phyloP scores from a whole-genome alignment of 2,113 vertebrate species.

The Platysteira castanea region DNA sequence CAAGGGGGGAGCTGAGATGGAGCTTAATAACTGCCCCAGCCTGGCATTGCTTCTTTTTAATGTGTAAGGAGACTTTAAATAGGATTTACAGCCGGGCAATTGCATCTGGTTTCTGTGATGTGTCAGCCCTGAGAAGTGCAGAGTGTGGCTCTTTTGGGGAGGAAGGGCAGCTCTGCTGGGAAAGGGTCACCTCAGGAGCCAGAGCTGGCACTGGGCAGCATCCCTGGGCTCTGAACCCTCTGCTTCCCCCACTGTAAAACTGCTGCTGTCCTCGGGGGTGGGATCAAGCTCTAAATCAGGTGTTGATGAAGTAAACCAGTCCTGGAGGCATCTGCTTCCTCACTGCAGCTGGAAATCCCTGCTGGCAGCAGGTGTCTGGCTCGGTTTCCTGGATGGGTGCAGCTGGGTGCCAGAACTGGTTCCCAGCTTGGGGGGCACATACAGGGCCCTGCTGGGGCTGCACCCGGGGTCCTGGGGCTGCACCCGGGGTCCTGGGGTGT shows the following conservation, averaged over 20 bases:
- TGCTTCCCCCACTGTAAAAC: neutral
- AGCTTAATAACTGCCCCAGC: neutral
- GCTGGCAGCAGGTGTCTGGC: neutral
- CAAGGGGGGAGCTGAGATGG: neutral
- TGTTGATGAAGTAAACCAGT: neutral
- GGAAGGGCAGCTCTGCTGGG: neutral
- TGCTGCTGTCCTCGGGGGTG: rapidly evolving
- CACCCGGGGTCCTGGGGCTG: neutral
- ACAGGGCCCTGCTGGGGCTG: neutral
- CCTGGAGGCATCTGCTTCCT: neutral
- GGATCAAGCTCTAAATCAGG: neutral
- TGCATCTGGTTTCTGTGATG: neutral
- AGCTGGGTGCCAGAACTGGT: neutral
- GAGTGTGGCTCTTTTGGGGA: rapidly evolving
- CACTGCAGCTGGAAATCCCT: rapidly evolving
- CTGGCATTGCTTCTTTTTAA: neutral
- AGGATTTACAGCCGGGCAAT: neutral
- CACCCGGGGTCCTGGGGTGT: no score
- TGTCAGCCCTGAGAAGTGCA: no score
- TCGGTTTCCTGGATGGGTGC: rapidly evolving
- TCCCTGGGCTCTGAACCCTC: neutral
- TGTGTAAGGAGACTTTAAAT: neutral
- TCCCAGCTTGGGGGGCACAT: rapidly evolving
- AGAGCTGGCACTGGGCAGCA: neutral
- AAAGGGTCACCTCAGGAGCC: neutral